Percentiles rank a stretch among this genome's conserved stretches.
Conservation (phyloP, 2,797 vertebrate genomes). For the Artibeus jamaicensis region DNA sequence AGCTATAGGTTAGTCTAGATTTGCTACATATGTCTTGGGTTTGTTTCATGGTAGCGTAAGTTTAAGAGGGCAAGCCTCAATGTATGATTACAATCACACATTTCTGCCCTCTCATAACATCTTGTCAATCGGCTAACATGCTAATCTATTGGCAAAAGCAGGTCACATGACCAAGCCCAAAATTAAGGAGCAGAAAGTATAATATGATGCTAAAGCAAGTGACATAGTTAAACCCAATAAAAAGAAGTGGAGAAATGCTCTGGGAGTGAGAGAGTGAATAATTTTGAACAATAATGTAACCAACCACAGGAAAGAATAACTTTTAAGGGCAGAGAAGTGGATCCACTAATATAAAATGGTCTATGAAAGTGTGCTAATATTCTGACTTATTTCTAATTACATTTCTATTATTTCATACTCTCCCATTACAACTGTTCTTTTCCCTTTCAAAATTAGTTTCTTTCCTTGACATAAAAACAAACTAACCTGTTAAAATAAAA, state of each 20-base stretch:
- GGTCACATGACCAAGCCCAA: background rate
- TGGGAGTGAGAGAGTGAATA: background rate
- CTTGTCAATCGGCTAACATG: background rate
- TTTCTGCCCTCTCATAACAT: background rate
- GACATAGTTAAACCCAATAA: background rate
- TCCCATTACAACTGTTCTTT: slow-evolving; percentile 10
- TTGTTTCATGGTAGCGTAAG: background rate
- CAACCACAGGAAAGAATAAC: background rate
- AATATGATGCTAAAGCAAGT: background rate
- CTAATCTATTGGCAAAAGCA: background rate
- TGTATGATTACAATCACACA: too few relatives aligned
- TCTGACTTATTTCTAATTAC: slow-evolving; percentile 34
- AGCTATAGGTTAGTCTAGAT: background rate
- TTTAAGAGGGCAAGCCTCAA: background rate
- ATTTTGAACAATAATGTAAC: slow-evolving; percentile 5
- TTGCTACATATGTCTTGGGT: background rate
- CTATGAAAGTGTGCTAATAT: background rate
- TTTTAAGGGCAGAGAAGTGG: background rate
- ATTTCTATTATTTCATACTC: background rate
- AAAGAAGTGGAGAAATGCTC: background rate
- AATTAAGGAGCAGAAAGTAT: background rate
- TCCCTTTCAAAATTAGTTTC: slow-evolving; percentile 33
- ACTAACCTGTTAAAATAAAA: slow-evolving; percentile 21
- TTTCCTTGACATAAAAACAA: slow-evolving; percentile 14
- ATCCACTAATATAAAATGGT: background rate